Base-by-base conservation (phyloP, 2,113 vertebrate species). In the Rana temporaria region DNA sequence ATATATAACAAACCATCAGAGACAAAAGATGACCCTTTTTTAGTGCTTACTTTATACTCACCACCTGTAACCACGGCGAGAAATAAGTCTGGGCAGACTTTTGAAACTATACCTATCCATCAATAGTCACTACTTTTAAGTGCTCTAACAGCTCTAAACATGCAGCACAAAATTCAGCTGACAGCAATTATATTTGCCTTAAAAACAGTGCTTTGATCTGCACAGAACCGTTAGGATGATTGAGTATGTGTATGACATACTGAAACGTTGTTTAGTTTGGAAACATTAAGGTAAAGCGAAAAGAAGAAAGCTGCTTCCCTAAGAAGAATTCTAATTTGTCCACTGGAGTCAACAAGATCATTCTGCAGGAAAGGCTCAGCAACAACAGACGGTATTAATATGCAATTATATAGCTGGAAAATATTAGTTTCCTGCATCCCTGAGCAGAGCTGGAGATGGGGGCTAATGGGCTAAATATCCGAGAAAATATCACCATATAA, bases 151-250 rank as follows among this genome's bases (percentile, higher is more conserved):
- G 17, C 34, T 38, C 68, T 72, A 66, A 66, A 71, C 53, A 70
- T 59, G 65, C 55, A 52, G 78, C 32, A 62, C 67, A 30, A 65
- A 82, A 59, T 69, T 32, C 24, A 64, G 20, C 70, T 67, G 48
- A 34, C 59, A 66, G 70, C 60, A 82, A 82, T 82, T 57, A 67
- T 68, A 83, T 68, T 76, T 83, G 59, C 59, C 32, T 17, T 68
- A 66, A 67, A 83, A 76, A 75, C 20, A 12, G 11, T 20, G 12
- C 63, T 83, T 83, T 68, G 52, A 76, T 83, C 72, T 83, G 48
- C 48, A 68, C 30, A 83, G 17, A 76, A 32, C 71, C n/a, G 63
- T 65, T 67, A 42, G 53, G 72, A 66, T 75, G 81, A 83, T 68
- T 76, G 53, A 65, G 19, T 56, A 22, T 68, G 63, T 79, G 59